These are phyloP conservation scores for Parazoanthus darwini DNA, from an alignment of 92 coral and sea anemone species.

Conservation along the genomic window DNA sequence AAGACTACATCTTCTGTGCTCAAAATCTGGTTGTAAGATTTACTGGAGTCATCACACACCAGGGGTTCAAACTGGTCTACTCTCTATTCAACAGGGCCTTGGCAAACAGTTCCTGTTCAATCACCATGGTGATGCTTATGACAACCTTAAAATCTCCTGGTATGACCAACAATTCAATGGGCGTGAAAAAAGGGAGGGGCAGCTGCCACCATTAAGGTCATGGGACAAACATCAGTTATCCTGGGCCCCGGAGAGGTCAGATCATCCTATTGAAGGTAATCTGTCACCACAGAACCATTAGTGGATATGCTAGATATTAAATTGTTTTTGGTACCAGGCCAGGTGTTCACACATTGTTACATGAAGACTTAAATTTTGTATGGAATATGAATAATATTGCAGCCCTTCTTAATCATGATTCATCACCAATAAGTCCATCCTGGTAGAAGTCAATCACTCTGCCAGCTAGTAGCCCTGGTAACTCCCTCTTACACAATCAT, in stretches of 20 bases:
- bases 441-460: too few species aligned
- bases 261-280: conserved; percentile 88
- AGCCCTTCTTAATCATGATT: too few species aligned
- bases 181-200: conserved; percentile 72
- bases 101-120: conserved; percentile 83
- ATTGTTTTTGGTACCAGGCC: too few species aligned
- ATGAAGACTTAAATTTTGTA: too few species aligned
- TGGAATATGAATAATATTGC: too few species aligned
- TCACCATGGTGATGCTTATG: conserved; percentile 87
- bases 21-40: not conserved
- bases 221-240: conserved; percentile 94
- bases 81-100: conserved; percentile 63
- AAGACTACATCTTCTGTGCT: too few species aligned
- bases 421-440: too few species aligned
- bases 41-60: not conserved
- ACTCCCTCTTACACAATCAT: too few species aligned
- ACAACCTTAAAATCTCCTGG: conserved; percentile 88
- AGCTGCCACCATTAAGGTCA: conserved; percentile 78
- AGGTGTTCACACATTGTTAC: too few species aligned
- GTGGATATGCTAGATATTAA: not conserved
- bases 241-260: conserved; percentile 96
- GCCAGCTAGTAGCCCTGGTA: too few species aligned
- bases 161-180: conserved; percentile 95
- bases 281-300: not conserved
- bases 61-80: not conserved